Evolutionary conservation across 2,888 invertebrate species (phyloP).

Genomic region (Brenthis ino): DNA sequence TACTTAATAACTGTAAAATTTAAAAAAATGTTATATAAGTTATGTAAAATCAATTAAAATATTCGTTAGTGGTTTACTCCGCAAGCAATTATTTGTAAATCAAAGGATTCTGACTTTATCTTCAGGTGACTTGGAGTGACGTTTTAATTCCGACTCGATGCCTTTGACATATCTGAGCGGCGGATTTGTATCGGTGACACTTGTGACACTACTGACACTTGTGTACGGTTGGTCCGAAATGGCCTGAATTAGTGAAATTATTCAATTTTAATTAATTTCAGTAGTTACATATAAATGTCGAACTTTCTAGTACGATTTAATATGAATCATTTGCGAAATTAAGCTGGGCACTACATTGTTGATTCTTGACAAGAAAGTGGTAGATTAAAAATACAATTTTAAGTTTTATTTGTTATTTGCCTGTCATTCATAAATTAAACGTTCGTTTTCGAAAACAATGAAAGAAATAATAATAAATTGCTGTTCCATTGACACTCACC

Average conservation of each 20-base stretch:
- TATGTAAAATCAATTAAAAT: slow-evolving; percentile 9
- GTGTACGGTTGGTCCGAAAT: slow-evolving; percentile 30
- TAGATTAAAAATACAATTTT: slow-evolving; percentile 15
- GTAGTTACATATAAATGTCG: background rate
- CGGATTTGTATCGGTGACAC: slow-evolving; percentile 56
- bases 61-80: slow-evolving; percentile 19
- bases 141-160: slow-evolving; percentile 51
- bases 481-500: slow-evolving; percentile 72
- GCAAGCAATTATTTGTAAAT: slow-evolving; percentile 34
- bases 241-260: slow-evolving; percentile 26
- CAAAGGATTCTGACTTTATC: slow-evolving; percentile 37
- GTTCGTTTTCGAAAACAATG: slow-evolving; percentile 31
- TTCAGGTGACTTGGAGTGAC: slow-evolving; percentile 44
- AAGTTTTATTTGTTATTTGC: slow-evolving; percentile 16
- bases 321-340: background rate
- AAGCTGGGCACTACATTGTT: too few species aligned
- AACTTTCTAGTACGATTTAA: background rate
- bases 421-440: slow-evolving; percentile 36
- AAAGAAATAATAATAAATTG: slow-evolving; percentile 34
- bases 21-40: background rate
- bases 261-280: slow-evolving; percentile 31
- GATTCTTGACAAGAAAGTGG: background rate
- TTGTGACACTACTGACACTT: slow-evolving; percentile 44
- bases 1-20: too few species aligned
- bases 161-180: slow-evolving; percentile 54